Evolutionary conservation across 1,140 invertebrate genomes (phyloP).

Genomic region (Wasmannia auropunctata): DNA sequence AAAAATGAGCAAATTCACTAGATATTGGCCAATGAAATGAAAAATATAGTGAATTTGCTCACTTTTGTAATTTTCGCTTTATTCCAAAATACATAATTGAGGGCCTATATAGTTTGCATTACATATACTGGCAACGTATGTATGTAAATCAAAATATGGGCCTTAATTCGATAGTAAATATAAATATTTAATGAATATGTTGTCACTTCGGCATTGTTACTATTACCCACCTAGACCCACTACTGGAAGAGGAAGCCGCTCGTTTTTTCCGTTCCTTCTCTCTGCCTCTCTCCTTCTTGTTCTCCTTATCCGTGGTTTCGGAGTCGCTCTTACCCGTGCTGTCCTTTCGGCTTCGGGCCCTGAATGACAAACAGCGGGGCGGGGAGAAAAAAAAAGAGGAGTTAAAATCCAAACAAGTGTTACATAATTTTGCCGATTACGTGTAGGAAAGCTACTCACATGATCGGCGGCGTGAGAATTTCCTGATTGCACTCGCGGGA

Average conservation of each 20-base stretch:
- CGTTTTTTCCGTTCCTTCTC: slow-evolving; percentile 89
- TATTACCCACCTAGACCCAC: slow-evolving; percentile 89
- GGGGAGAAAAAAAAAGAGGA: neutral
- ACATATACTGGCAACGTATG: too few relatives aligned
- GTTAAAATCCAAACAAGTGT: neutral
- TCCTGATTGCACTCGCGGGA: neutral
- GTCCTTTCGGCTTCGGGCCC: slow-evolving; percentile 88
- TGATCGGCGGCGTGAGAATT: neutral
- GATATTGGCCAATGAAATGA: too few relatives aligned
- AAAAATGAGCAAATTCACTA: too few relatives aligned
- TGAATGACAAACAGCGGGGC: slow-evolving; percentile 68
- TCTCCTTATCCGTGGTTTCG: slow-evolving; percentile 89
- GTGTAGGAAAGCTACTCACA: slow-evolving; percentile 55
- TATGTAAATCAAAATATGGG: too few relatives aligned
- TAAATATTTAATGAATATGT: neutral
- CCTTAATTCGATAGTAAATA: neutral
- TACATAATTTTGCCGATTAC: neutral
- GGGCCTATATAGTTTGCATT: too few relatives aligned
- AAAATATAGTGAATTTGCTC: too few relatives aligned
- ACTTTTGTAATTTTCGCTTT: too few relatives aligned
- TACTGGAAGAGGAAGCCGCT: slow-evolving; percentile 91
- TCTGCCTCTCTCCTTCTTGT: slow-evolving; percentile 88
- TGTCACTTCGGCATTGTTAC: neutral
- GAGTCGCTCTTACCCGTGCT: slow-evolving; percentile 86
- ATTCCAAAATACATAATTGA: too few relatives aligned